A percentile compares a stretch with the other conserved stretches of the same genome.
Conservation (phyloP, 2,797 vertebrate species). For the Psittacula echo region DNA sequence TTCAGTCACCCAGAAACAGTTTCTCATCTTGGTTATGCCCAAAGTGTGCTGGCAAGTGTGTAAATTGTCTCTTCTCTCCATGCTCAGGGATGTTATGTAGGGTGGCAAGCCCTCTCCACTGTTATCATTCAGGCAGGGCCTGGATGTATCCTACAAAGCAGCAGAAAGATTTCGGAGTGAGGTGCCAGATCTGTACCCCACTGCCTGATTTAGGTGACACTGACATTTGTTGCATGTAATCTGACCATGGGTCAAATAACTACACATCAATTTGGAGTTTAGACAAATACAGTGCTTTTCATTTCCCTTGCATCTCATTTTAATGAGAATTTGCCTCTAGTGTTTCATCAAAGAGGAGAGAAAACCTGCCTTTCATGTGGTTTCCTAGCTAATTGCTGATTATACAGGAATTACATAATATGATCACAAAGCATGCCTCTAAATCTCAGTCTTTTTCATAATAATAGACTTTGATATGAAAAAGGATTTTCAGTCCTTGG, state of each 20-base stretch:
- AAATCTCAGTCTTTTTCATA: background rate
- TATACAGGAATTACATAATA: background rate
- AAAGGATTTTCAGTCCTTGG: background rate
- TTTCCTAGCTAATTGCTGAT: constrained; percentile 29
- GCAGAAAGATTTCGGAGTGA: background rate
- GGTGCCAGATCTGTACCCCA: background rate
- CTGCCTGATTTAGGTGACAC: background rate
- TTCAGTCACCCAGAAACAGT: background rate
- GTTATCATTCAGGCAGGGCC: background rate
- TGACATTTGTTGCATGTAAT: background rate
- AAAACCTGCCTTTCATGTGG: background rate
- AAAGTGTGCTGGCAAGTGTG: background rate
- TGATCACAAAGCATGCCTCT: background rate
- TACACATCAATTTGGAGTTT: background rate
- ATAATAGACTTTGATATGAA: background rate
- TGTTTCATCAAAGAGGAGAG: background rate
- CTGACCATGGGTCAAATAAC: background rate
- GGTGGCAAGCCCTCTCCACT: accelerated
- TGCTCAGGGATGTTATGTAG: accelerated
- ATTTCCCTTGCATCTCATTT: background rate
- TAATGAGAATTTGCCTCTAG: background rate
- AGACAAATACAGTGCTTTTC: background rate
- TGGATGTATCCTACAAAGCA: background rate
- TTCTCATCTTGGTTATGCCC: background rate
- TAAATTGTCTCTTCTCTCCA: background rate